Evolutionary conservation across 2,888 invertebrate species (phyloP), one percentile per base, ranked within the genome.

Genomic region (Nymphalis c-album): DNA sequence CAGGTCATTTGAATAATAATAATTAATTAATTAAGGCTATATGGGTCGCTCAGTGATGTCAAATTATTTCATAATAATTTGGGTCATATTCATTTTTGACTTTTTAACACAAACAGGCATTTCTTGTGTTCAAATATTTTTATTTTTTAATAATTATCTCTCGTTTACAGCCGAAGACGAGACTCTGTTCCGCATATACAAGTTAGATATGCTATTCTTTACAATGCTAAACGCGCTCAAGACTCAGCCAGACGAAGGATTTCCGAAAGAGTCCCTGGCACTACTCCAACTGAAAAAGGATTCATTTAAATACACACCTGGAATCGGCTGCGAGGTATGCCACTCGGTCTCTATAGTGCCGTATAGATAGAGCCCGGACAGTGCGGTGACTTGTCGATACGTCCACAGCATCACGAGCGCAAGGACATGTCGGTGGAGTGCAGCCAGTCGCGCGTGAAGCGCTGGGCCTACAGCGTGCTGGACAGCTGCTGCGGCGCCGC

Each of bases 201-300:
- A 80, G 55, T 71, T 91, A 47, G 88, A 91, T 60, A 74, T 74
- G 0, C 59, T 91, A 35, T 85, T 91, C 72, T 90, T 76, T 74
- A 77, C 81, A 2, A 67, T 90, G 60, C 80, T 85, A 18, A 88
- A 90, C 63, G 75, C 78, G 0, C 71, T 89, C 10, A 84, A 78
- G 62, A 70, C 70, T 0, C 48, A 53, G 0, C 61, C 69, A 0
- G 67, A 84, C 45, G 88, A 88, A 35, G 88, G 87, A 0, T 83
- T 89, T 65, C 91, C 92, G 0, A 83, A 83, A 60, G 83, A 86
- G 57, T 84, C 90, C 0, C 77, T 91, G 5, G 89, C 91, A 0
- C 60, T 81, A 2, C 69, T 77, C 0, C 83, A 82, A 53, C 77
- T 92, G 1, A 80, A 76, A 70, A 88, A 85, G 50, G 91, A 92